Percentiles rank a stretch among this genome's conserved stretches.
phyloP scores from a whole-genome alignment of 2,113 vertebrate species.

The Chinchilla lanigera region DNA sequence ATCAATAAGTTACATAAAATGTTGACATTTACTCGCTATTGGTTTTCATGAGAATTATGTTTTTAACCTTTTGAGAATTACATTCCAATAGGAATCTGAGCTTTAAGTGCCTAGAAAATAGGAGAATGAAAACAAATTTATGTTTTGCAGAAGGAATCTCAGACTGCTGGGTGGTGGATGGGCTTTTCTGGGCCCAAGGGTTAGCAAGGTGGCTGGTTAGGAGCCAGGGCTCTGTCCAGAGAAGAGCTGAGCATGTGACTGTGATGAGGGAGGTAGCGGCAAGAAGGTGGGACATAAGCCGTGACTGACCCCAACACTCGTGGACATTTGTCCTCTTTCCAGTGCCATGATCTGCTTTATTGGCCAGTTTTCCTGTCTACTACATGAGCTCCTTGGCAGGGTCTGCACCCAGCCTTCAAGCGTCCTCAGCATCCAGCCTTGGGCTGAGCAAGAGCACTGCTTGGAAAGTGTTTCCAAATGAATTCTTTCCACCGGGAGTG shows the following conservation, averaged over 20 bases:
- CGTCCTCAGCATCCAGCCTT: neutral
- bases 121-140: neutral
- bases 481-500: neutral
- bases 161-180: neutral
- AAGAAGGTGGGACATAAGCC: neutral
- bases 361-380: neutral
- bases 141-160: neutral
- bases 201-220: neutral
- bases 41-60: slow-evolving; percentile 13
- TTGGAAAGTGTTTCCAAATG: neutral
- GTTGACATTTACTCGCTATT: neutral
- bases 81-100: neutral
- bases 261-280: neutral
- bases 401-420: neutral
- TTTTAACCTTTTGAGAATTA: slow-evolving; percentile 51
- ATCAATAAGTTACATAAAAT: slow-evolving; percentile 34
- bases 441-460: neutral
- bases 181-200: neutral
- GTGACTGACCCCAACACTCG: accelerated
- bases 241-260: neutral
- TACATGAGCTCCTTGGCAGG: neutral
- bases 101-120: neutral
- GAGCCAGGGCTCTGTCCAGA: neutral
- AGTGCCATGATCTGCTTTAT: accelerated
- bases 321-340: neutral